phyloP scores from a whole-genome alignment of 2,797 vertebrate species.

The Linurgus olivaceus region DNA sequence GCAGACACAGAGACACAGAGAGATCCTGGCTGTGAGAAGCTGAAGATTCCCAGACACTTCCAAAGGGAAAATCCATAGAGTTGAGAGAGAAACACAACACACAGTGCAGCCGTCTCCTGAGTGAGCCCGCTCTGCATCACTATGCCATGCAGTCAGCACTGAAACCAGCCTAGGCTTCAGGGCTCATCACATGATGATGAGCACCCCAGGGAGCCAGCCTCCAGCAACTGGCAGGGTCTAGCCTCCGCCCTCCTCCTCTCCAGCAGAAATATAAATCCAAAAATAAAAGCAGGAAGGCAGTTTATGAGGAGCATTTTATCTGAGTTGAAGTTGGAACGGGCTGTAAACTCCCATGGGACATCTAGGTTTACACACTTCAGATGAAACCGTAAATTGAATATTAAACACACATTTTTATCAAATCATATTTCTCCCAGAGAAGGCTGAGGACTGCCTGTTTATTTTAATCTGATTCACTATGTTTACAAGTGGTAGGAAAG shows the following conservation, averaged over 20 bases:
- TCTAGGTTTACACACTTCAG: constrained; percentile 25
- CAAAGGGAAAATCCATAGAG: neutral
- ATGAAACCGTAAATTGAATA: constrained; percentile 49
- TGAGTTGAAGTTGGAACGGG: constrained; percentile 11
- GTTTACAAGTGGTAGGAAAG: constrained; percentile 34
- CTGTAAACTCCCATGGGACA: neutral
- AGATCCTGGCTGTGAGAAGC: neutral
- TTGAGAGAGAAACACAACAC: neutral
- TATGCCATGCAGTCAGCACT: neutral
- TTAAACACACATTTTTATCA: constrained; percentile 39
- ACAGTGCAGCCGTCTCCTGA: neutral
- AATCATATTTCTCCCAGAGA: constrained; percentile 20
- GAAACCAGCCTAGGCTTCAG: neutral
- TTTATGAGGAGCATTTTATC: constrained; percentile 4
- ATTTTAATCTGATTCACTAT: constrained; percentile 33
- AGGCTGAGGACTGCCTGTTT: neutral
- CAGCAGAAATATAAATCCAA: neutral
- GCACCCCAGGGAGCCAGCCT: neutral
- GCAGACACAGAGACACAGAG: neutral
- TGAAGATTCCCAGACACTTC: neutral
- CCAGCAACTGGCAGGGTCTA: neutral
- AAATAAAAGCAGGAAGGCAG: constrained; percentile 35
- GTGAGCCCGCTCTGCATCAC: rapidly evolving
- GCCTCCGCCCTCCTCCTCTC: neutral
- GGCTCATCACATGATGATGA: neutral